These are phyloP conservation scores for Tribolium castaneum DNA, from an alignment of 1,140 invertebrate species.

Conservation along the genomic window DNA sequence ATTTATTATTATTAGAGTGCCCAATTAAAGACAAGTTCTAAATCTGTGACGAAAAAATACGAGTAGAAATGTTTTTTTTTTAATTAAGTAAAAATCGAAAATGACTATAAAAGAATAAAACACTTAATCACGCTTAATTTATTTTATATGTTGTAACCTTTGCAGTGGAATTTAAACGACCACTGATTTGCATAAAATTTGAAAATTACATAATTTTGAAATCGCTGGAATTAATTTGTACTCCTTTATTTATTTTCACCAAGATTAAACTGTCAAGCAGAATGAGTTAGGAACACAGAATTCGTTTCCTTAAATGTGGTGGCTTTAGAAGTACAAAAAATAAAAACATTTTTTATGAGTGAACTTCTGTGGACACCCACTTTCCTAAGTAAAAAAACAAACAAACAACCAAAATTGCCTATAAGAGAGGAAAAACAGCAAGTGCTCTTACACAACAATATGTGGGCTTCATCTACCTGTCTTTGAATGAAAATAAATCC, in stretches of 20 bases:
- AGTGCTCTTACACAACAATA: slow-evolving; percentile 2
- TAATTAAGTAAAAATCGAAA: too few species aligned
- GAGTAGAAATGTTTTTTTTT: too few species aligned
- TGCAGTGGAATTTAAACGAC: neutral
- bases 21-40: too few species aligned
- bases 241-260: neutral
- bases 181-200: neutral
- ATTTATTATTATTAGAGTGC: too few species aligned
- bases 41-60: too few species aligned
- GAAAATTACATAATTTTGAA: neutral
- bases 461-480: slow-evolving; percentile 8
- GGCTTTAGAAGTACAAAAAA: too few species aligned
- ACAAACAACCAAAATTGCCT: neutral
- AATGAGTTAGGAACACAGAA: too few species aligned
- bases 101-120: too few species aligned
- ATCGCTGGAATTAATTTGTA: neutral
- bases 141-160: neutral
- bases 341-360: too few species aligned
- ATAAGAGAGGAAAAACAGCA: neutral
- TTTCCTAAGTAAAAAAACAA: neutral
- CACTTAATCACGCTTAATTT: too few species aligned
- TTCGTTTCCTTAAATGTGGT: too few species aligned
- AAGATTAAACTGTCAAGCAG: too few species aligned
- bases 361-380: neutral
- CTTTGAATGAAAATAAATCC: slow-evolving; percentile 27